phyloP scores from a whole-genome alignment of 2,113 vertebrate genomes.

The Ammodytes dubius region DNA sequence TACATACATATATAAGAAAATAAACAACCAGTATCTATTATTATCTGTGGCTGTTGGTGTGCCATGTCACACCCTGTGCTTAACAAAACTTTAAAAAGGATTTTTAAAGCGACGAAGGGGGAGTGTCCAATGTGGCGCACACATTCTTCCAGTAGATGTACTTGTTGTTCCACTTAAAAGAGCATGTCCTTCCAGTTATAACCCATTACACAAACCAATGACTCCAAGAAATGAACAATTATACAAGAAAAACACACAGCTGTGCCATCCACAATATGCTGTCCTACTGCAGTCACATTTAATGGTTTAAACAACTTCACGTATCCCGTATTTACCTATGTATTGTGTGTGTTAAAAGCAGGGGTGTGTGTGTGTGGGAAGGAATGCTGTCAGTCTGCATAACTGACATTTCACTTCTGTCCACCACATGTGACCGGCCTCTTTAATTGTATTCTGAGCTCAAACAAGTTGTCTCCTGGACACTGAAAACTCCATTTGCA shows the following conservation, averaged over 20 bases:
- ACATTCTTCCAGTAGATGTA: slow-evolving; percentile 21
- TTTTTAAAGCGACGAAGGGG: slow-evolving; percentile 6
- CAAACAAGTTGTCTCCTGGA: neutral
- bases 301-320: neutral
- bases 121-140: neutral
- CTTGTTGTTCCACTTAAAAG: slow-evolving; percentile 32
- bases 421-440: slow-evolving; percentile 32
- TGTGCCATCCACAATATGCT: neutral
- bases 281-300: neutral
- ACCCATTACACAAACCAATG: neutral
- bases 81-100: neutral
- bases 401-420: slow-evolving; percentile 30
- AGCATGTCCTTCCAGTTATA: slow-evolving; percentile 2
- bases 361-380: slow-evolving; percentile 30
- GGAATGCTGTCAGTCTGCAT: slow-evolving; percentile 66
- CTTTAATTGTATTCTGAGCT: neutral
- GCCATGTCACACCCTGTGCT: slow-evolving; percentile 15
- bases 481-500: neutral
- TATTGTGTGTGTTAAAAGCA: neutral
- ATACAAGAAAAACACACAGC: neutral
- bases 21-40: slow-evolving; percentile 24
- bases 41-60: slow-evolving; percentile 16
- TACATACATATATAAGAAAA: neutral
- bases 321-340: neutral
- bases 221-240: neutral